Evolutionary conservation across 2,113 vertebrate genomes (phyloP).

Genomic region (Tachuris rubrigastra): DNA sequence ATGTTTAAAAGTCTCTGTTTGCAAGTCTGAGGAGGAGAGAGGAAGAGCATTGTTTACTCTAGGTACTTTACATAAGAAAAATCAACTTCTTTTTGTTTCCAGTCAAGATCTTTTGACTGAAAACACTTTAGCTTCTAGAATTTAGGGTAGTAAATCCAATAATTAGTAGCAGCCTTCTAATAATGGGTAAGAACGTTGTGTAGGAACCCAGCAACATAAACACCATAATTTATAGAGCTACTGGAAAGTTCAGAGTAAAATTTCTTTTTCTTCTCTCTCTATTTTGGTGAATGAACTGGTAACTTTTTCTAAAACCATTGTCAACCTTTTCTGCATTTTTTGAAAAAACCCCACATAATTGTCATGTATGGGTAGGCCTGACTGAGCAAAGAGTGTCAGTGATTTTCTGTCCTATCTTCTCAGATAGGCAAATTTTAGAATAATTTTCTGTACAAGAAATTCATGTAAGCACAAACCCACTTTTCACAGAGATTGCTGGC

Average conservation of each 20-base stretch:
- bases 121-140: conserved; percentile 7
- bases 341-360: neutral
- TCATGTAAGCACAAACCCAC: neutral
- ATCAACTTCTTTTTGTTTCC: neutral
- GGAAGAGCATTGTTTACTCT: neutral
- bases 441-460: neutral
- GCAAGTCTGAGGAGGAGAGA: neutral
- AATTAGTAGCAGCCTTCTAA: neutral
- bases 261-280: neutral
- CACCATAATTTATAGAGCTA: neutral
- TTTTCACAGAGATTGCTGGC: neutral
- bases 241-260: neutral
- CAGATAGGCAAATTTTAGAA: accelerated
- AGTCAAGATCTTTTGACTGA: neutral
- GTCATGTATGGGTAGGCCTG: neutral
- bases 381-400: neutral
- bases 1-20: neutral
- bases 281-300: neutral
- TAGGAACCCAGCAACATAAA: neutral
- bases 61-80: neutral
- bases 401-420: neutral
- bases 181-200: neutral
- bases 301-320: neutral
- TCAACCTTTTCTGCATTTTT: neutral
- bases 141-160: conserved; percentile 30